phyloP scores from a whole-genome alignment of 2,113 vertebrate species.

The Pachycephala philippinensis region DNA sequence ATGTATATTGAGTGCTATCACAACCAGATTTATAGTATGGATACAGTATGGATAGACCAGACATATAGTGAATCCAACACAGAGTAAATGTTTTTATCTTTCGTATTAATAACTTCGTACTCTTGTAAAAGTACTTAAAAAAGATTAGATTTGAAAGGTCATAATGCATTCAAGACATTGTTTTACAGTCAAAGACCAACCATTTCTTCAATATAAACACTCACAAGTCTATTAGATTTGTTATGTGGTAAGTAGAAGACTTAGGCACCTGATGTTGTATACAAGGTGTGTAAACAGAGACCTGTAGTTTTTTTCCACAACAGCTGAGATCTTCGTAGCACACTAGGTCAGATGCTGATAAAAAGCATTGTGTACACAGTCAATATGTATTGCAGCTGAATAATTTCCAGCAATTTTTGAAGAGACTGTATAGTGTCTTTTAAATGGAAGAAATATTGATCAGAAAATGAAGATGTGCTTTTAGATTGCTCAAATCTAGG shows the following conservation, averaged over 20 bases:
- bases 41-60: not conserved
- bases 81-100: not conserved
- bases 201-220: not conserved
- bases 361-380: not conserved
- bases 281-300: not conserved
- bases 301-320: not conserved
- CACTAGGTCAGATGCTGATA: not conserved
- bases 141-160: not conserved
- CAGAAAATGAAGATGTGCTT: not conserved
- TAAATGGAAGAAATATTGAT: not conserved
- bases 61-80: not conserved
- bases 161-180: not conserved
- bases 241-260: not conserved
- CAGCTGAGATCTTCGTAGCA: not conserved
- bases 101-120: not conserved
- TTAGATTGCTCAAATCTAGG: not conserved
- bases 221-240: not conserved
- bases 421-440: not conserved
- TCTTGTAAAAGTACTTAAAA: not conserved
- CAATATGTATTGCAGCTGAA: not conserved
- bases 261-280: not conserved
- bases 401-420: not conserved
- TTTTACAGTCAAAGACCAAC: not conserved
- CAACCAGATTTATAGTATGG: not conserved
- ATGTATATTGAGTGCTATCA: not conserved